Evolutionary conservation across 2,113 vertebrate species (phyloP).

Genomic region (Dinomys branickii): DNA sequence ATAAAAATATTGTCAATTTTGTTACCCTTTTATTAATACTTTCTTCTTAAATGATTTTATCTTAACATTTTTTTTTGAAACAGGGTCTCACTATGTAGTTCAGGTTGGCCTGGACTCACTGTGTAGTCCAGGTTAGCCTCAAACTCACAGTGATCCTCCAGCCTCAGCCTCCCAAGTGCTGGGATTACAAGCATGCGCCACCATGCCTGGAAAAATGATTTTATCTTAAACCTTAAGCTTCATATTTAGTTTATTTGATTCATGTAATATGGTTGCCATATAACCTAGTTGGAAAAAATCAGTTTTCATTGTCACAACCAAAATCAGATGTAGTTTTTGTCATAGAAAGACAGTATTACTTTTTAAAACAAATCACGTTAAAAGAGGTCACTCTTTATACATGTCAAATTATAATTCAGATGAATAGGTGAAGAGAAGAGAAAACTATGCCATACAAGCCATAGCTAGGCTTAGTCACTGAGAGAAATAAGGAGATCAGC

Average conservation of each 20-base stretch:
- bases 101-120: background rate
- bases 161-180: background rate
- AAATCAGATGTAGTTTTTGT: background rate
- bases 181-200: background rate
- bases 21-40: background rate
- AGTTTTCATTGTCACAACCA: background rate
- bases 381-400: background rate
- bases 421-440: background rate
- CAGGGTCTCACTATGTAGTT: background rate
- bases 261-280: background rate
- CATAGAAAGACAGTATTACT: background rate
- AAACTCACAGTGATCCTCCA: background rate
- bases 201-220: background rate
- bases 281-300: background rate
- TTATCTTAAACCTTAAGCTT: background rate
- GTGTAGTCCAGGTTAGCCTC: background rate
- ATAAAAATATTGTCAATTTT: background rate
- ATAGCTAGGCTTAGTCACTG: background rate
- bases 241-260: background rate
- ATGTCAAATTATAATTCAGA: background rate
- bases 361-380: background rate
- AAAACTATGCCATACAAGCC: background rate
- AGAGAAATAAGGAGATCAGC: background rate
- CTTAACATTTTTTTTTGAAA: background rate
- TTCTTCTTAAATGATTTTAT: background rate